Evolutionary conservation across 30 jellyfish, hydroid and myxozoan genomes (phyloP).

Genomic region (Pseudorhiza aurosa): DNA sequence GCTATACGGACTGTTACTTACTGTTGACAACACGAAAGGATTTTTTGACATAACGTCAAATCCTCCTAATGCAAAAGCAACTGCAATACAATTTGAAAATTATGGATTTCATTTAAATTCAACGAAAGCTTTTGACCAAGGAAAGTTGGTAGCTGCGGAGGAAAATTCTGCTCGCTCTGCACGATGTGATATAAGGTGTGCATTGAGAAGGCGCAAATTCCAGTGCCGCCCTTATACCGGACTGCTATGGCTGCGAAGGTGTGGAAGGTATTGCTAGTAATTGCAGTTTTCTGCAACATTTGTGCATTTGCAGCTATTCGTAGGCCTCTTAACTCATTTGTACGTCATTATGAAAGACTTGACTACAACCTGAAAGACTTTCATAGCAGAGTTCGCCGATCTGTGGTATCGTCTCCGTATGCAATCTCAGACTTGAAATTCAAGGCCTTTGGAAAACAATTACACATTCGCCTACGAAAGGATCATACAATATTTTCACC

Average conservation of each 20-base stretch:
- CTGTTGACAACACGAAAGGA: too few relatives aligned
- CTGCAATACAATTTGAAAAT: too few relatives aligned
- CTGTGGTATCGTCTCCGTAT: slow-evolving; percentile 73
- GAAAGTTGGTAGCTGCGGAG: too few relatives aligned
- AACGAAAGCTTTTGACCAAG: too few relatives aligned
- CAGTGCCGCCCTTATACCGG: too few relatives aligned
- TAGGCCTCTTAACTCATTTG: slow-evolving; percentile 72
- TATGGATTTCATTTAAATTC: too few relatives aligned
- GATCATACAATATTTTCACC: slow-evolving; percentile 79
- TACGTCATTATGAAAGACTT: slow-evolving; percentile 79
- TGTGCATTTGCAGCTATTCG: slow-evolving; percentile 19
- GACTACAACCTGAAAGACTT: slow-evolving; percentile 75
- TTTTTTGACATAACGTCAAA: too few relatives aligned
- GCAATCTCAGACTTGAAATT: slow-evolving; percentile 66
- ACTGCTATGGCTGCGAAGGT: neutral
- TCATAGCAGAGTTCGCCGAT: slow-evolving; percentile 85
- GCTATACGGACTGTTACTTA: too few relatives aligned
- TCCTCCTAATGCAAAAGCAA: too few relatives aligned
- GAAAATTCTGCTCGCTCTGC: too few relatives aligned
- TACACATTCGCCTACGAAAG: slow-evolving; percentile 78
- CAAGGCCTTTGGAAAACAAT: slow-evolving; percentile 79
- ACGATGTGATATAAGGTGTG: too few relatives aligned
- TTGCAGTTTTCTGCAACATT: slow-evolving; percentile 17
- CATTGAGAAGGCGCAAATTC: too few relatives aligned
- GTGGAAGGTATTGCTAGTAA: neutral